Conservation (phyloP, 2,113 vertebrate genomes). For the Brevimyrus niger region DNA sequence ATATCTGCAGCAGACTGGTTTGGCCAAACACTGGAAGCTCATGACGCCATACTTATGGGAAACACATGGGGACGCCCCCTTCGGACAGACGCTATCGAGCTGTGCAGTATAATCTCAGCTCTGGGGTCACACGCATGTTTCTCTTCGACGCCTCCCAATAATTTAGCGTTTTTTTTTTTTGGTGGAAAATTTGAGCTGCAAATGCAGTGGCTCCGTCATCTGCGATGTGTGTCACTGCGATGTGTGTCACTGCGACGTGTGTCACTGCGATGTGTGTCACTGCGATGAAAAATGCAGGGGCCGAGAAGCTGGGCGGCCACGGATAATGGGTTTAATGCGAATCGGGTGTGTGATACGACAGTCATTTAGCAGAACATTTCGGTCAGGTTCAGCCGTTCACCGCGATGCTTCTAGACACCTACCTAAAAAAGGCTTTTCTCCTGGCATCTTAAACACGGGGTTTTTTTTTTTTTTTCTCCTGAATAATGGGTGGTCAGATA, state of each 20-base stretch:
- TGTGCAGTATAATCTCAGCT: not conserved
- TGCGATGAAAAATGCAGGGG: constrained; percentile 47
- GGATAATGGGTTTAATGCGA: constrained; percentile 58
- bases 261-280: constrained; percentile 8
- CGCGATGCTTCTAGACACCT: constrained; percentile 32
- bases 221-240: constrained; percentile 22
- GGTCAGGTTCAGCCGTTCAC: constrained; percentile 38
- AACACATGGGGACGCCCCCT: not conserved
- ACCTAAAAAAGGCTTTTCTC: constrained; percentile 40
- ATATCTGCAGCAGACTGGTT: not conserved
- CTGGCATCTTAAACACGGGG: constrained; percentile 33
- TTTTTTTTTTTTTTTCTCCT: constrained; percentile 30
- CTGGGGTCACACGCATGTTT: not conserved
- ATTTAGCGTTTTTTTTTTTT: not conserved
- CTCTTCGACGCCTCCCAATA: not conserved
- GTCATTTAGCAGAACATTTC: constrained; percentile 40
- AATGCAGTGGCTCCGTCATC: constrained; percentile 19
- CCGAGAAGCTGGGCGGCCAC: constrained; percentile 30
- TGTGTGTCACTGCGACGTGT: constrained; percentile 9
- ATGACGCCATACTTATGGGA: not conserved
- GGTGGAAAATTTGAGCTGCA: not conserved
- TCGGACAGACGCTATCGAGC: not conserved
- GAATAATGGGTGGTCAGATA: constrained; percentile 32
- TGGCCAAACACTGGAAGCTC: not conserved
- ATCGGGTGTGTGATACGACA: constrained; percentile 50